Conservation (phyloP, 2,888 invertebrate genomes). For the Theodoxus fluviatilis region DNA sequence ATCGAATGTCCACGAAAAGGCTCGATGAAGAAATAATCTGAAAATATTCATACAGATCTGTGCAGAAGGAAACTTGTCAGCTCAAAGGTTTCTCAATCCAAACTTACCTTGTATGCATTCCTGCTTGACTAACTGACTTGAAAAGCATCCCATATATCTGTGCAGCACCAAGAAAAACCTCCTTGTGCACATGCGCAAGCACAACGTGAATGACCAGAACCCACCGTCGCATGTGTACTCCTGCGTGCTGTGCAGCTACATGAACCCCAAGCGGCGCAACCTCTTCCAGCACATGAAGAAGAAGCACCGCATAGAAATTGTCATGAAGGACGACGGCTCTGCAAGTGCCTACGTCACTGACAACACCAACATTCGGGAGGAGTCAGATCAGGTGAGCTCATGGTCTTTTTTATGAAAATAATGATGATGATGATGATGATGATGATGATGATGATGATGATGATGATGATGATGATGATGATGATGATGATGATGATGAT, state of each 20-base stretch:
- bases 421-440: neutral
- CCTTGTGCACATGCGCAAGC: conserved; percentile 62
- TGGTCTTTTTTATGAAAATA: neutral
- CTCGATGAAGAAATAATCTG: no score
- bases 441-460: no score
- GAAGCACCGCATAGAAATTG: conserved; percentile 59
- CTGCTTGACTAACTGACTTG: no score
- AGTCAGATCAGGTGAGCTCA: conserved; percentile 12
- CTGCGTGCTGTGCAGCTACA: conserved; percentile 60
- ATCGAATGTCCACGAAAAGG: no score
- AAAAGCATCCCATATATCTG: no score
- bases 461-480: no score
- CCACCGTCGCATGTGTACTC: conserved; percentile 58
- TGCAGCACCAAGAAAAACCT: conserved; percentile 56
- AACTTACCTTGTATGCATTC: no score
- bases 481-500: no score
- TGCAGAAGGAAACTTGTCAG: no score
- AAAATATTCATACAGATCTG: no score
- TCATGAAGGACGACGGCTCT: conserved; percentile 52
- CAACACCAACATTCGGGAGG: conserved; percentile 22
- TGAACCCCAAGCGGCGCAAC: conserved; percentile 54
- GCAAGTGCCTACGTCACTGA: conserved; percentile 46
- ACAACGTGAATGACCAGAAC: conserved; percentile 55
- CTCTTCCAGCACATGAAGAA: conserved; percentile 62
- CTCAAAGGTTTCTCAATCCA: no score